Conservation (phyloP, 2,797 vertebrate genomes). For the Hylomyscus alleni region DNA sequence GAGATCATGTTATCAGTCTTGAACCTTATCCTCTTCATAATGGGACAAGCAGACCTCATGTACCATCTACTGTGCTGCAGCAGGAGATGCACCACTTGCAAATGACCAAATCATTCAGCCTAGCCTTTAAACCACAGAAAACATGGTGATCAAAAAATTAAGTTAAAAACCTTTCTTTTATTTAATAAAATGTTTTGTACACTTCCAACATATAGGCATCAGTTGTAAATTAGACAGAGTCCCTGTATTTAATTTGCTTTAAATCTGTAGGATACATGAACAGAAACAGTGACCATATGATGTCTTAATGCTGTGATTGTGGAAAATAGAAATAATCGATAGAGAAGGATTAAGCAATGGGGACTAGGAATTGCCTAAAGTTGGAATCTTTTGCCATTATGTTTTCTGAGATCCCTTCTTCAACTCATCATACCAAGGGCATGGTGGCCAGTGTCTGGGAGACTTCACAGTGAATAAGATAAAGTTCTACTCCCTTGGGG, state of each 20-base stretch:
- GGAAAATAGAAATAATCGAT: not conserved
- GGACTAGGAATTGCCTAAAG: not conserved
- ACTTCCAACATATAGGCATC: not conserved
- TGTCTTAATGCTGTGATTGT: not conserved
- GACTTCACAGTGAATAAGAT: not conserved
- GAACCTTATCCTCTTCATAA: not conserved
- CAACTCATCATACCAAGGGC: not conserved
- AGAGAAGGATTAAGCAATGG: not conserved
- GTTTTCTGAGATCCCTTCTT: not conserved
- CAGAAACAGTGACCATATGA: not conserved
- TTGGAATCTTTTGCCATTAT: not conserved
- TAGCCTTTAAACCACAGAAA: slow-evolving; percentile 28
- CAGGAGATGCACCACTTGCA: not conserved
- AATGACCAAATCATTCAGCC: slow-evolving; percentile 7
- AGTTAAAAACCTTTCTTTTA: not conserved
- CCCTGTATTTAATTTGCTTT: not conserved
- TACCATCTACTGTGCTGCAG: not conserved
- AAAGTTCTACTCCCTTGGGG: not conserved
- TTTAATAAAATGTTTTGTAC: not conserved
- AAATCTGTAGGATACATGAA: not conserved
- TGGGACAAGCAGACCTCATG: not conserved
- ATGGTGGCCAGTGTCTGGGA: not conserved
- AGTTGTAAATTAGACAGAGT: not conserved
- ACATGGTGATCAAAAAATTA: not conserved
- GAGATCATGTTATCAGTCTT: not conserved